phyloP scores from a whole-genome alignment of 1,140 invertebrate genomes.

The Rhizoglyphus robini region DNA sequence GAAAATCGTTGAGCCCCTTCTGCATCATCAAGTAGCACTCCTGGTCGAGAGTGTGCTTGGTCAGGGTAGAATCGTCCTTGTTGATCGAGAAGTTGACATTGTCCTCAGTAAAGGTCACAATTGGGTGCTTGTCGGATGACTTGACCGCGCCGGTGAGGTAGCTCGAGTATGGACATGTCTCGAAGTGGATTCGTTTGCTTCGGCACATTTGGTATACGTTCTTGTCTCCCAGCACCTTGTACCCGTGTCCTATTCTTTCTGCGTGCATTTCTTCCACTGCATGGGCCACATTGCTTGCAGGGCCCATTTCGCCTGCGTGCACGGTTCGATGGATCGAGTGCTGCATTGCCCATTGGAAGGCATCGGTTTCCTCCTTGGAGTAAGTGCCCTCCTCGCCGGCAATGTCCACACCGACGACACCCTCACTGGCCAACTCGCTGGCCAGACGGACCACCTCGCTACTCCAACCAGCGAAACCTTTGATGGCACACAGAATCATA shows the following conservation, averaged over 20 bases:
- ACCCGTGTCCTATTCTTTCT: slow-evolving; percentile 48
- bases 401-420: slow-evolving; percentile 48
- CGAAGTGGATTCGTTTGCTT: slow-evolving; percentile 38
- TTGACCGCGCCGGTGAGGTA: slow-evolving; percentile 41
- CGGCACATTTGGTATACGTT: slow-evolving; percentile 36
- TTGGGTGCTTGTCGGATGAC: slow-evolving; percentile 31
- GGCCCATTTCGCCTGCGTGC: slow-evolving; percentile 46
- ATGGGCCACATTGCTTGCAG: slow-evolving; percentile 34
- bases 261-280: slow-evolving; percentile 42
- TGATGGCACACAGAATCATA: slow-evolving; percentile 39
- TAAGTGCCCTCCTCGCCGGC: slow-evolving; percentile 39
- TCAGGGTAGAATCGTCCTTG: slow-evolving; percentile 46
- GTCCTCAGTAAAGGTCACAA: slow-evolving; percentile 42
- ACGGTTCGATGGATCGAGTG: slow-evolving; percentile 42
- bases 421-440: slow-evolving; percentile 36
- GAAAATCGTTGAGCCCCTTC: slow-evolving; percentile 39
- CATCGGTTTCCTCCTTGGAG: not conserved
- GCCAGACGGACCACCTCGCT: slow-evolving; percentile 40
- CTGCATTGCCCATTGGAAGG: slow-evolving; percentile 29
- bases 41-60: slow-evolving; percentile 37
- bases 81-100: slow-evolving; percentile 45
- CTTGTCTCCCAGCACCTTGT: slow-evolving; percentile 40
- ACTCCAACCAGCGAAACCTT: slow-evolving; percentile 35
- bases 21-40: slow-evolving; percentile 38
- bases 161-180: slow-evolving; percentile 45